A percentile compares a stretch with the other conserved stretches of the same genome.
Conservation (phyloP, 2,797 vertebrate species). For the Syngnathus rostellatus region DNA sequence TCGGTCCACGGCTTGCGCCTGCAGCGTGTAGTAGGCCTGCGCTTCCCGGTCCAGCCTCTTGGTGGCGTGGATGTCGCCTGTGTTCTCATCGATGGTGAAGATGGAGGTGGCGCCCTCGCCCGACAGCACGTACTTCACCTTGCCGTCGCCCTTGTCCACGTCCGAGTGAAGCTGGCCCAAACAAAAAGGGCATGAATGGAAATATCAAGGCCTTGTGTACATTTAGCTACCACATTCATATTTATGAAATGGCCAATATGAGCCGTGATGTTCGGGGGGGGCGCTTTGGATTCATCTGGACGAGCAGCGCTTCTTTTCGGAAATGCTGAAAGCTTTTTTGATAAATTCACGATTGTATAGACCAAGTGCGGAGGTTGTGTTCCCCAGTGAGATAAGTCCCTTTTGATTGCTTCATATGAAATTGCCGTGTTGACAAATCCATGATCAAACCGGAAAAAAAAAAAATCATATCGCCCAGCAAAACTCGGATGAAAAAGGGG, state of each 20-base stretch:
- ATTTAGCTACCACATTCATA: neutral
- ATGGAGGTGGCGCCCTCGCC: slow-evolving; percentile 93
- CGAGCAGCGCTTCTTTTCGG: neutral
- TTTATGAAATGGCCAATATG: neutral
- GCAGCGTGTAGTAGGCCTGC: slow-evolving; percentile 90
- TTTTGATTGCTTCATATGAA: slow-evolving; percentile 16
- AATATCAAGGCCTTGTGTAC: neutral
- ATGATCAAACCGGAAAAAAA: neutral
- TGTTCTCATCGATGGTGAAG: slow-evolving; percentile 97
- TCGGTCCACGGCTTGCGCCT: slow-evolving; percentile 85
- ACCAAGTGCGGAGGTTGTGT: slow-evolving; percentile 10
- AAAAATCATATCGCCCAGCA: neutral
- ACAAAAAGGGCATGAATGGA: neutral
- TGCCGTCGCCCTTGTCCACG: slow-evolving; percentile 91
- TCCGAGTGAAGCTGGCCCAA: slow-evolving; percentile 90
- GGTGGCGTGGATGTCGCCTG: slow-evolving; percentile 92
- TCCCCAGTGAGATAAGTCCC: slow-evolving; percentile 13
- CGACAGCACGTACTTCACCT: slow-evolving; percentile 90
- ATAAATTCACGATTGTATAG: neutral
- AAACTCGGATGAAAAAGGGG: neutral
- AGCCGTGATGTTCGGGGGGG: neutral
- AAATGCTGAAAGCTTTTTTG: neutral
- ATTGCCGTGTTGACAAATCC: neutral
- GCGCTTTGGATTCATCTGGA: neutral
- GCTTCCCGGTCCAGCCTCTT: slow-evolving; percentile 92